A percentile compares a stretch with the other conserved stretches of the same genome.
phyloP scores from a whole-genome alignment of 2,797 vertebrate genomes.

The Sebastes matsubarae region DNA sequence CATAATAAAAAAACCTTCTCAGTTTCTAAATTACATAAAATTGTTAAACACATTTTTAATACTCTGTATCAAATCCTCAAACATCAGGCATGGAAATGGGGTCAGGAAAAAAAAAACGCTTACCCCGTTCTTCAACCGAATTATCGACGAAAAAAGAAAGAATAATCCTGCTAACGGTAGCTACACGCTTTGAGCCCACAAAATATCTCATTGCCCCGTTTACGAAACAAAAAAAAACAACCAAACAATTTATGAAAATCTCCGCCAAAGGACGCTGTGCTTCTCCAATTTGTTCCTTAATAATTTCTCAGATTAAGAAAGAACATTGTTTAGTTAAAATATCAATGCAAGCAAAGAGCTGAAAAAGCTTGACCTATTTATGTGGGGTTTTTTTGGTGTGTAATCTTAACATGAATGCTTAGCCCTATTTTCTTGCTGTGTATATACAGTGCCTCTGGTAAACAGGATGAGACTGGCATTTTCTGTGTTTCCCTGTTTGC shows the following conservation, averaged over 20 bases:
- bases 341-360: slow-evolving; percentile 3
- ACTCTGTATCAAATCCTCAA: slow-evolving; percentile 46
- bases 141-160: slow-evolving; percentile 14
- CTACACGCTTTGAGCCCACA: not conserved
- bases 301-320: slow-evolving; percentile 32
- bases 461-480: not conserved
- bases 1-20: slow-evolving; percentile 7
- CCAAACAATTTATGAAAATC: slow-evolving; percentile 13
- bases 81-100: slow-evolving; percentile 52
- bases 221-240: not conserved
- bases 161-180: slow-evolving; percentile 35
- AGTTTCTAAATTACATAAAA: slow-evolving; percentile 48
- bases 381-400: slow-evolving; percentile 5
- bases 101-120: slow-evolving; percentile 20
- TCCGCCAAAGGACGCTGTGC: slow-evolving; percentile 1
- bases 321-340: slow-evolving; percentile 24
- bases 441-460: not conserved
- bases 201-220: slow-evolving; percentile 31
- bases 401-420: slow-evolving; percentile 12
- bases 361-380: slow-evolving; percentile 14
- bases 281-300: slow-evolving; percentile 22
- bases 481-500: slow-evolving; percentile 5
- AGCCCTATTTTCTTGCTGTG: slow-evolving; percentile 34
- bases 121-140: slow-evolving; percentile 25
- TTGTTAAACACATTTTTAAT: slow-evolving; percentile 49